Base-by-base conservation (phyloP, 2,797 vertebrate genomes). In the Enteromius fasciolatus region DNA sequence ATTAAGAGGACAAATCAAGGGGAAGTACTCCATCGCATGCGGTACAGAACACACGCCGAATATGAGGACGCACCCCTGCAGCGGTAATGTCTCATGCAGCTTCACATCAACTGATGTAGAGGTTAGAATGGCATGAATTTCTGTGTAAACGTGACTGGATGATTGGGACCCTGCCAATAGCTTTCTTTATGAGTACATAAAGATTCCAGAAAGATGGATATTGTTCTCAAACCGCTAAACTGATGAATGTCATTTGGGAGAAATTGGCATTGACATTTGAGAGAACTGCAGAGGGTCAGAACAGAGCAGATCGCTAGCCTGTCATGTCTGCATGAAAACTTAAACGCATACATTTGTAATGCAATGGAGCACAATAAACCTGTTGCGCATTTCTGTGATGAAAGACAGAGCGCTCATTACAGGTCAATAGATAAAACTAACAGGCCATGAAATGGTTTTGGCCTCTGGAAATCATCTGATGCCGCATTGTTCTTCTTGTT, bases 81-180 rank as follows among this genome's bases (percentile, higher is more conserved):
- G 90, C 87, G 91, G 90, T 90, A 90, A 94, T 90, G 88, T 90
- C 91, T 91, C 96, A 96, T 97, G 96, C 96, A 89, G 87, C 91
- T 94, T 88, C 92, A 94, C 88, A 87, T 94, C 89, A 93, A 93
- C 92, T 85, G 92, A 96, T 96, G 95, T 92, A 89, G 91, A 92
- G 94, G 96, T 96, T 94, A 94, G 95, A 92, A 95, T 96, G 94
- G 91, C 85, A 93, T 97, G 96, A 97, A 97, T 98, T 98, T 99
- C 97, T 97, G 97, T 97, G 96, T 98, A 96, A 97, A 96, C 93
- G 94, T 95, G 96, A 95, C 76, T 94, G 94, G 96, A 97, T 97
- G 97, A 93, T 87, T 94, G 95, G 94, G 92, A 94, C 90, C 95
- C 95, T 95, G 92, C 92, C 94, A 93, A 95, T 92, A 92, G 93